Percentiles rank a stretch among this genome's conserved stretches.
Conservation (phyloP, 2,113 vertebrate species). For the Tachysurus vachellii region DNA sequence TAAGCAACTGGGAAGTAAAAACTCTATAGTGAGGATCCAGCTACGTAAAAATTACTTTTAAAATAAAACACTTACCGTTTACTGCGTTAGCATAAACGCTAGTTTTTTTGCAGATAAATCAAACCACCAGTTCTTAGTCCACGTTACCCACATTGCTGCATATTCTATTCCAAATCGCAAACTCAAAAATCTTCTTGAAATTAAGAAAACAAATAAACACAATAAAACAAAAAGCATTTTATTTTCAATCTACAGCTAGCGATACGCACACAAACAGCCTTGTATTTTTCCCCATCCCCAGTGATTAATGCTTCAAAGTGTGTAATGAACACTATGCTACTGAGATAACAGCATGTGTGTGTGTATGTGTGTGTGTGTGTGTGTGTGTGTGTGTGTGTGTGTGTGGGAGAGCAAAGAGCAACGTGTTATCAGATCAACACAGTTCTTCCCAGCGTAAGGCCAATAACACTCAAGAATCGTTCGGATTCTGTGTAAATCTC, state of each 20-base stretch:
- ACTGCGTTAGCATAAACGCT: neutral
- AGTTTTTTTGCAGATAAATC: neutral
- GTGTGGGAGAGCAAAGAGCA: neutral
- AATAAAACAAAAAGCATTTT: neutral
- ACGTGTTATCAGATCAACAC: neutral
- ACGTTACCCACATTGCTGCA: neutral
- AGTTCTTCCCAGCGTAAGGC: neutral
- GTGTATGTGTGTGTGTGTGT: neutral
- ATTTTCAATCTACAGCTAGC: neutral
- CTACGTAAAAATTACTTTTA: neutral
- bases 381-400: neutral
- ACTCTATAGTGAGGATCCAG: neutral
- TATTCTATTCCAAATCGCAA: neutral
- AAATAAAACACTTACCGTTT: neutral
- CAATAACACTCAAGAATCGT: slow-evolving; percentile 6
- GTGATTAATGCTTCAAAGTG: neutral
- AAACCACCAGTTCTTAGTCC: neutral
- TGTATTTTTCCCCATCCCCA: neutral
- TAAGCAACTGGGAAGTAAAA: neutral
- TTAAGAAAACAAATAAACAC: neutral
- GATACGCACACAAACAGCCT: neutral
- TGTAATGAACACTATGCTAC: neutral
- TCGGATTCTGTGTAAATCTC: slow-evolving; percentile 8
- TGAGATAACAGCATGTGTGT: neutral
- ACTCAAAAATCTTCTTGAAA: neutral